Conservation (phyloP, 2,797 vertebrate species). For the Galaxias olidus region DNA sequence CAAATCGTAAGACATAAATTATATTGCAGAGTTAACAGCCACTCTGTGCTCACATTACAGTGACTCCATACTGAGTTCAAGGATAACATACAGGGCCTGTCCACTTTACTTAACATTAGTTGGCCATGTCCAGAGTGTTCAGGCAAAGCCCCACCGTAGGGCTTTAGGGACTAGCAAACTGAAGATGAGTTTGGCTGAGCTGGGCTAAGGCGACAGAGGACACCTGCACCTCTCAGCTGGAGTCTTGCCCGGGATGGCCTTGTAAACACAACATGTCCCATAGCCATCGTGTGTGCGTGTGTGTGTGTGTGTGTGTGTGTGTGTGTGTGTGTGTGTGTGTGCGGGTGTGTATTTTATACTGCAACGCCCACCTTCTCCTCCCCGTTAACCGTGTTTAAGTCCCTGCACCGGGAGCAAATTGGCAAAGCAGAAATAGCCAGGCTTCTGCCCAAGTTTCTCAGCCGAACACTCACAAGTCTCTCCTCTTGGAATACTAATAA, state of each 20-base stretch:
- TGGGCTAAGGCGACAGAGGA: neutral
- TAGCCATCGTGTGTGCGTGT: slow-evolving; percentile 3
- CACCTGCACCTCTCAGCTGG: slow-evolving; percentile 20
- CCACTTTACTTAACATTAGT: too few species aligned
- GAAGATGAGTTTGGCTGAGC: too few species aligned
- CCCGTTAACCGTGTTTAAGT: slow-evolving; percentile 52
- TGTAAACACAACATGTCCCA: slow-evolving; percentile 16
- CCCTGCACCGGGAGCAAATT: slow-evolving; percentile 42
- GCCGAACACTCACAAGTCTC: slow-evolving; percentile 8
- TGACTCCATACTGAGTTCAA: too few species aligned
- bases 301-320: slow-evolving; percentile 1
- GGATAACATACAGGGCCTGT: too few species aligned
- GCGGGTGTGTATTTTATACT: slow-evolving; percentile 3
- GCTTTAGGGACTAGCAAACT: too few species aligned
- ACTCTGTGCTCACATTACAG: too few species aligned
- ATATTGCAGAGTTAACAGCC: too few species aligned
- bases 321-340: slow-evolving; percentile 11
- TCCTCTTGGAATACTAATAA: slow-evolving; percentile 27
- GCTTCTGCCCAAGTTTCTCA: slow-evolving; percentile 39
- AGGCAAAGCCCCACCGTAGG: too few species aligned
- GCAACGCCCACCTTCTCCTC: slow-evolving; percentile 13
- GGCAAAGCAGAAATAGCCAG: slow-evolving; percentile 30
- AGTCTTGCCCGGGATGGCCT: slow-evolving; percentile 1
- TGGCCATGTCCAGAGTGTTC: too few species aligned
- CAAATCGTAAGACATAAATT: too few species aligned